These are phyloP conservation scores for Trogon surrucura DNA, from an alignment of 2,113 vertebrate genomes.

Conservation along the genomic window DNA sequence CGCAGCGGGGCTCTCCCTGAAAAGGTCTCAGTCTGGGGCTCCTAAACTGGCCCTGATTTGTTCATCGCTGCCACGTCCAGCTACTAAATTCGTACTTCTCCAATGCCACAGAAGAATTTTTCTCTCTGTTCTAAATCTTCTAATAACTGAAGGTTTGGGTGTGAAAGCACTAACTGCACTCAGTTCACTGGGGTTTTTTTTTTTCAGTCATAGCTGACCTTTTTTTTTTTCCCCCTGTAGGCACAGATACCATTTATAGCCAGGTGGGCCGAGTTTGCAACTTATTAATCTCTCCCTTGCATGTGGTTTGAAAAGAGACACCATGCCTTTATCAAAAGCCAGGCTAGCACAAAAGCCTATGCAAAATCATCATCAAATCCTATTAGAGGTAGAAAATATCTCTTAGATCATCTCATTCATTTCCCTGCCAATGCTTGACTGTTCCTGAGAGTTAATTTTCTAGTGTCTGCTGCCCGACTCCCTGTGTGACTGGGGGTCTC, in stretches of 20 bases:
- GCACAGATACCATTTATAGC: slow-evolving; percentile 37
- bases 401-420: slow-evolving; percentile 72
- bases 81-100: neutral
- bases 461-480: slow-evolving; percentile 35
- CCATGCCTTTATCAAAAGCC: slow-evolving; percentile 66
- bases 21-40: neutral
- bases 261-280: slow-evolving; percentile 47
- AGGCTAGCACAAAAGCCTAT: slow-evolving; percentile 64
- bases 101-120: slow-evolving; percentile 18
- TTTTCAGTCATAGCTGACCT: slow-evolving; percentile 23
- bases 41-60: neutral
- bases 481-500: slow-evolving; percentile 39
- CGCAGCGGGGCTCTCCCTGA: neutral
- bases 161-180: slow-evolving; percentile 9
- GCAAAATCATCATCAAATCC: slow-evolving; percentile 71
- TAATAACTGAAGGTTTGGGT: slow-evolving; percentile 33
- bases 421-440: slow-evolving; percentile 62
- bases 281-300: slow-evolving; percentile 63
- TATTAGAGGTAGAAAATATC: slow-evolving; percentile 69
- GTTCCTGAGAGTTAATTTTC: slow-evolving; percentile 68
- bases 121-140: slow-evolving; percentile 19
- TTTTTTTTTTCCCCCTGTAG: neutral
- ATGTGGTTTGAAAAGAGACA: slow-evolving; percentile 60
- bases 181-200: neutral
- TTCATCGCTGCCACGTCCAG: neutral